A percentile compares a stretch with the other conserved stretches of the same genome.
These are phyloP conservation scores for Nemoura dubitans DNA, from an alignment of 2,888 invertebrate species.

Conservation along the genomic window DNA sequence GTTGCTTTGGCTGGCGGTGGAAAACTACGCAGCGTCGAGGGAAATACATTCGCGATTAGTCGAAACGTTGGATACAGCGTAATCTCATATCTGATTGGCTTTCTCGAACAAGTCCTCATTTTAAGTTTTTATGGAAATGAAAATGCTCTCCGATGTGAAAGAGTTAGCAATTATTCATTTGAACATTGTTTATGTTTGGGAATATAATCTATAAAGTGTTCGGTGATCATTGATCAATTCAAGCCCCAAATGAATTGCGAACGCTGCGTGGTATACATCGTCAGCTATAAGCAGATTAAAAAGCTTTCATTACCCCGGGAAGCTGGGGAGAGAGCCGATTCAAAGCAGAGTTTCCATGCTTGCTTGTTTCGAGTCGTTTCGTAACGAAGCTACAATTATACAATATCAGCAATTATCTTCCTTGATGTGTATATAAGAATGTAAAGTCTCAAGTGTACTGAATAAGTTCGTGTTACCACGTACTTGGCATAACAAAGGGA, in stretches of 20 bases:
- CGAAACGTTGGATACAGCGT: too few species aligned
- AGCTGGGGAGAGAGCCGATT: not conserved
- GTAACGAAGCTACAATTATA: not conserved
- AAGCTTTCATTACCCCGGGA: not conserved
- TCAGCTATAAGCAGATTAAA: slow-evolving; percentile 4
- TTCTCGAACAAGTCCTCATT: too few species aligned
- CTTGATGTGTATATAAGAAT: not conserved
- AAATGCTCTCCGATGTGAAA: not conserved
- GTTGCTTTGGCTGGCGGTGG: too few species aligned
- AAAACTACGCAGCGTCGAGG: too few species aligned
- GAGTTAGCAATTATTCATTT: not conserved
- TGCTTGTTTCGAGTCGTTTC: not conserved
- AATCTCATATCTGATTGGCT: too few species aligned
- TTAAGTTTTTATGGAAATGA: not conserved
- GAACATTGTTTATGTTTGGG: not conserved
- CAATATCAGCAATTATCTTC: slow-evolving; percentile 7
- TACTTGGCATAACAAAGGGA: not conserved
- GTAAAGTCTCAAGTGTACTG: not conserved
- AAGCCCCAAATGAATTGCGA: not conserved
- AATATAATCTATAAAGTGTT: not conserved
- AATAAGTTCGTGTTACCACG: not conserved
- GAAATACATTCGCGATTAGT: too few species aligned
- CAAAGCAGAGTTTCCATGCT: not conserved
- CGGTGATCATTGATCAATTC: not conserved
- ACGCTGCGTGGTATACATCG: not conserved